Conservation (phyloP, 2,113 vertebrate genomes). For the Himantopus leucocephalus region DNA sequence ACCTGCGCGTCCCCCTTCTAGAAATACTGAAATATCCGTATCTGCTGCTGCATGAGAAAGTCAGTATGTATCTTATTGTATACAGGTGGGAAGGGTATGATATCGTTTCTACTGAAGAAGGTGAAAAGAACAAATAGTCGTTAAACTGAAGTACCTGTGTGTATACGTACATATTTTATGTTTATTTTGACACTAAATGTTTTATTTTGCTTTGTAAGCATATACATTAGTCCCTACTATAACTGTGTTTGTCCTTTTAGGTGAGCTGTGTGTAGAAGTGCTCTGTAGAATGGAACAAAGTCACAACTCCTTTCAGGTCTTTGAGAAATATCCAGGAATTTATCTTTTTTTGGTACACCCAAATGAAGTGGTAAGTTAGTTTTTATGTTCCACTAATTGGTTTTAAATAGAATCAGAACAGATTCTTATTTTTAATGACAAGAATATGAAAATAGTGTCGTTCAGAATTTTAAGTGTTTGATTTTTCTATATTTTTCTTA, state of each 20-base stretch:
- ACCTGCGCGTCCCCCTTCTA: constrained; percentile 78
- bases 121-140: background rate
- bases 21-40: constrained; percentile 86
- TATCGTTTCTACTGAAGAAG: background rate
- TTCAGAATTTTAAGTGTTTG: background rate
- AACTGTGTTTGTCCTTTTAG: constrained; percentile 55
- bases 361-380: constrained; percentile 78
- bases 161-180: background rate
- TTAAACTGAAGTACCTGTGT: background rate
- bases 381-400: background rate
- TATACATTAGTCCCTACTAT: background rate
- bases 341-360: constrained; percentile 87
- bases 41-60: constrained; percentile 74
- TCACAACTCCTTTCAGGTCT: constrained; percentile 77
- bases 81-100: background rate
- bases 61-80: constrained; percentile 73
- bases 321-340: constrained; percentile 83
- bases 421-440: background rate
- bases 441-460: background rate
- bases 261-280: constrained; percentile 79
- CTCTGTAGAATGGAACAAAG: constrained; percentile 80
- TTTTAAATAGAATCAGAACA: background rate
- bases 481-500: background rate
- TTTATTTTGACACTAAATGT: background rate
- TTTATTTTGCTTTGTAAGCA: background rate